Percentiles rank a stretch among this genome's conserved stretches.
Evolutionary conservation across 2,113 vertebrate species (phyloP).

Genomic region (Galemys pyrenaicus): DNA sequence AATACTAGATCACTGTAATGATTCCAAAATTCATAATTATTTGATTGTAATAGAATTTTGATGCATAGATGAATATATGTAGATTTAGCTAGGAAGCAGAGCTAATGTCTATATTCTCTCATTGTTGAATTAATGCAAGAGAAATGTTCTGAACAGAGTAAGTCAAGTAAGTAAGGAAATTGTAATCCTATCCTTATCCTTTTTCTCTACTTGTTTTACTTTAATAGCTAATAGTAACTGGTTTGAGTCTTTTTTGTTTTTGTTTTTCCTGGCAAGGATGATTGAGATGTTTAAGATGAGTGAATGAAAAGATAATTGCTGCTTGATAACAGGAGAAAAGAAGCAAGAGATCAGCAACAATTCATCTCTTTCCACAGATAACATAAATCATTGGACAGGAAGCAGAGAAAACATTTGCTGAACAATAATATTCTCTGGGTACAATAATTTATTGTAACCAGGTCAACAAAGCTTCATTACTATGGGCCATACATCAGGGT

Average conservation of each 20-base stretch:
- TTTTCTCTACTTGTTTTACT: constrained; percentile 57
- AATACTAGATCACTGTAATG: constrained; percentile 30
- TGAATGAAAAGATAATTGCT: constrained; percentile 61
- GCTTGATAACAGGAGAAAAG: constrained; percentile 43
- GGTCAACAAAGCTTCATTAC: constrained; percentile 37
- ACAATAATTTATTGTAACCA: constrained; percentile 54
- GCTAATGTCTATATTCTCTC: not conserved
- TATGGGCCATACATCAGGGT: not conserved
- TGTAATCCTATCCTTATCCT: constrained; percentile 40
- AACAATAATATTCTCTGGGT: constrained; percentile 42
- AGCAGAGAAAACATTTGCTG: constrained; percentile 38
- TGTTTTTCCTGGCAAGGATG: constrained; percentile 23
- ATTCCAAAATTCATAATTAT: constrained; percentile 52
- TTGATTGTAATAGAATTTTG: constrained; percentile 46
- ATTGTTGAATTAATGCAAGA: constrained; percentile 48
- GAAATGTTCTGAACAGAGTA: not conserved
- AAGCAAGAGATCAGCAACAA: constrained; percentile 41
- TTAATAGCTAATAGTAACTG: constrained; percentile 33
- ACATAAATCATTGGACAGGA: constrained; percentile 50
- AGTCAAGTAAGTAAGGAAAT: not conserved
- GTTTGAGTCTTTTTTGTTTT: constrained; percentile 40
- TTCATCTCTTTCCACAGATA: constrained; percentile 52
- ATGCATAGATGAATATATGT: constrained; percentile 33
- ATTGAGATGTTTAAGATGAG: constrained; percentile 59
- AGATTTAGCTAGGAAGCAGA: constrained; percentile 37